Evolutionary conservation across 2,113 vertebrate genomes (phyloP).

Genomic region (Malurus alboscapulatus): DNA sequence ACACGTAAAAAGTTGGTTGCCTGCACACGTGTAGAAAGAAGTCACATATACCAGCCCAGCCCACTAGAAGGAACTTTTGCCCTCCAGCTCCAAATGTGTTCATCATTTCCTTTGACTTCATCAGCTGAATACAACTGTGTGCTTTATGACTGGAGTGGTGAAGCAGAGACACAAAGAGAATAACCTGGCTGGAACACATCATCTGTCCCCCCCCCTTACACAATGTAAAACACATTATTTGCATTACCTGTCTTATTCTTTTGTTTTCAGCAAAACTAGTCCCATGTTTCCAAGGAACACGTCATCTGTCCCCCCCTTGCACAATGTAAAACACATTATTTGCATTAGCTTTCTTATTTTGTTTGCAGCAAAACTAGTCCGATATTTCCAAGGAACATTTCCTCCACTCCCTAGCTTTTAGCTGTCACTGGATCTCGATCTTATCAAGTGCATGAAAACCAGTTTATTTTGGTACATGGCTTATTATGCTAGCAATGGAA

Average conservation of each 20-base stretch:
- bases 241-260: background rate
- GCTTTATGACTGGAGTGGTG: background rate
- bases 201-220: background rate
- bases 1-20: background rate
- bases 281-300: background rate
- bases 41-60: background rate
- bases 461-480: background rate
- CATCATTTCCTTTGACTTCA: background rate
- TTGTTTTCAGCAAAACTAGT: slow-evolving; percentile 5
- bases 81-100: background rate
- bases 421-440: background rate
- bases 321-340: background rate
- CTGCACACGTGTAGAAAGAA: background rate
- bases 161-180: background rate
- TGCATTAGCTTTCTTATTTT: background rate
- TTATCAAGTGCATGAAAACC: background rate
- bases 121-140: background rate
- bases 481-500: background rate
- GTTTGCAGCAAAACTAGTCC: background rate
- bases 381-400: background rate
- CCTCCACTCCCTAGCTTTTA: background rate
- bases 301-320: background rate
- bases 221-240: background rate
- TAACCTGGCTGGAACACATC: background rate
- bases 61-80: background rate